phyloP scores from a whole-genome alignment of 2,888 invertebrate genomes.

The Elegia similella region DNA sequence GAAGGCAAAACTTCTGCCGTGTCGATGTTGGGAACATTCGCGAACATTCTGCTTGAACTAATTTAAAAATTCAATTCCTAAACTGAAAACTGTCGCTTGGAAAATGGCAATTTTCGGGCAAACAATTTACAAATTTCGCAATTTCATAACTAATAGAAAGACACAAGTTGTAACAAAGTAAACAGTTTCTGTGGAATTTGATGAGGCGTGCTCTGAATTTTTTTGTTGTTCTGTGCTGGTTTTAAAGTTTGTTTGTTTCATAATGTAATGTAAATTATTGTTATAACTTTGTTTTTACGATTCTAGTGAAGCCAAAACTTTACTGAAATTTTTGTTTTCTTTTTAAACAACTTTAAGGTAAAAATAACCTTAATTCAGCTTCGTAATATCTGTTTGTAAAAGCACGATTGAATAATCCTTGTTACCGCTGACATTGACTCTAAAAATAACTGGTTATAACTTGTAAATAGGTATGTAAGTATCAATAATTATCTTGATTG shows the following conservation, averaged over 20 bases:
- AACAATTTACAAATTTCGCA: conserved; percentile 23
- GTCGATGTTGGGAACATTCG: conserved; percentile 18
- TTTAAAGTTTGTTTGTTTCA: background rate
- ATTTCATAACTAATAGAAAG: conserved; percentile 23
- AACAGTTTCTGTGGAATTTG: conserved; percentile 12
- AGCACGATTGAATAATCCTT: no score
- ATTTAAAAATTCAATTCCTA: conserved; percentile 29
- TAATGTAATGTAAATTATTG: no score
- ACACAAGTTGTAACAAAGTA: conserved; percentile 13
- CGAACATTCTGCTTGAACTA: conserved; percentile 21
- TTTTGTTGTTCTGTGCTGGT: background rate
- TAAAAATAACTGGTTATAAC: no score
- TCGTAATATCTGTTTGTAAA: no score
- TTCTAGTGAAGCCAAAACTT: no score
- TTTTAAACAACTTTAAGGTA: no score
- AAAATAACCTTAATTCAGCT: no score
- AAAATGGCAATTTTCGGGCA: conserved; percentile 26
- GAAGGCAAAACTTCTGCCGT: conserved; percentile 7
- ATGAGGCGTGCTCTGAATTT: conserved; percentile 1
- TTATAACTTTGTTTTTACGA: no score
- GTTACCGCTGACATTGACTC: no score
- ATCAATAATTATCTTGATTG: no score
- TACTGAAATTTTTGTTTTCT: no score
- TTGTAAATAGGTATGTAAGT: no score
- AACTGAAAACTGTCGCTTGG: conserved; percentile 22